phyloP scores from a whole-genome alignment of 2,888 invertebrate species.

The Rhaphigaster nebulosa region DNA sequence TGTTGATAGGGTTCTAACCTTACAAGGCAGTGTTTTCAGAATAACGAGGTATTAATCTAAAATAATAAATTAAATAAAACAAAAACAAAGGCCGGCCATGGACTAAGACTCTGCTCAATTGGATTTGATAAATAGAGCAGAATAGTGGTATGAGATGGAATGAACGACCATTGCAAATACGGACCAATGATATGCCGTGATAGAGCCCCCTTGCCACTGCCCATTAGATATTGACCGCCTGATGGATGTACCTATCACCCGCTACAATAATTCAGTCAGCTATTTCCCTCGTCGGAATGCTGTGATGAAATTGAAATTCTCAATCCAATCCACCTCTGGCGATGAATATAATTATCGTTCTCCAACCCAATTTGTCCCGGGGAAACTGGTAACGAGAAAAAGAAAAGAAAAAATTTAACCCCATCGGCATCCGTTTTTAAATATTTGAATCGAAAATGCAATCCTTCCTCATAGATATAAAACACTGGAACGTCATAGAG shows the following conservation, averaged over 20 bases:
- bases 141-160: neutral
- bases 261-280: conserved; percentile 21
- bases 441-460: neutral
- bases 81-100: neutral
- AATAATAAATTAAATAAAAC: neutral
- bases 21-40: neutral
- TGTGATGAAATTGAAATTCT: conserved; percentile 35
- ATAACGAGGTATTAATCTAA: neutral
- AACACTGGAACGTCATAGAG: neutral
- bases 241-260: conserved; percentile 20
- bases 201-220: neutral
- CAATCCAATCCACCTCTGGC: conserved; percentile 24
- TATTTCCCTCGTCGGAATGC: neutral
- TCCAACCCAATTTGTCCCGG: conserved; percentile 16
- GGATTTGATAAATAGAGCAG: conserved; percentile 2
- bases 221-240: conserved; percentile 22
- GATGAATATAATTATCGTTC: conserved; percentile 31
- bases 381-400: neutral
- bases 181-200: neutral
- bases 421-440: neutral
- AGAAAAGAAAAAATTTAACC: neutral
- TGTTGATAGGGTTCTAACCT: neutral
- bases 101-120: neutral
- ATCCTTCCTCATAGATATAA: neutral
- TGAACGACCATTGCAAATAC: conserved; percentile 9